phyloP scores from a whole-genome alignment of 2,797 vertebrate species.

The Chelmon rostratus region DNA sequence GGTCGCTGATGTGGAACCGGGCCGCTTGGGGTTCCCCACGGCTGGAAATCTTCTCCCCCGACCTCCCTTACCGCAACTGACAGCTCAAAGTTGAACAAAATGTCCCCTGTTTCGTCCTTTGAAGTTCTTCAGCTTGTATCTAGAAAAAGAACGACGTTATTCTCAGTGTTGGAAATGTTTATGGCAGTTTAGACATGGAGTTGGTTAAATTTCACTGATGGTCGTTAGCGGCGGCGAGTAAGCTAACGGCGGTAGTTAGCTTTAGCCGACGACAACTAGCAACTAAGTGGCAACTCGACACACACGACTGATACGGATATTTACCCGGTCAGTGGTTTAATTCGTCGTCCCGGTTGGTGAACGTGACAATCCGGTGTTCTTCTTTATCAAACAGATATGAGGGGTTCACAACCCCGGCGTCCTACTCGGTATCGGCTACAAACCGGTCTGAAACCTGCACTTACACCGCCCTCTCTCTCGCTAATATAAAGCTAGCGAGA shows the following conservation, averaged over 20 bases:
- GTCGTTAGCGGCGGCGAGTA: slow-evolving; percentile 53
- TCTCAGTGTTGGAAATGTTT: not conserved
- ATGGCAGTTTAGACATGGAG: slow-evolving; percentile 31
- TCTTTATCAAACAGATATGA: slow-evolving; percentile 13
- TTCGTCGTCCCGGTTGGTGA: slow-evolving; percentile 15
- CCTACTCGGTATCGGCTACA: slow-evolving; percentile 61
- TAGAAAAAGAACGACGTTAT: slow-evolving; percentile 1
- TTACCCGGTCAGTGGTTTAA: slow-evolving; percentile 39
- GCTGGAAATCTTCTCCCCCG: slow-evolving; percentile 48
- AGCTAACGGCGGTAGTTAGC: slow-evolving; percentile 71
- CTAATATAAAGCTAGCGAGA: slow-evolving; percentile 3
- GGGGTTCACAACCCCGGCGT: slow-evolving; percentile 57
- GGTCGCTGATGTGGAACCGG: slow-evolving; percentile 67
- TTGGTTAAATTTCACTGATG: slow-evolving; percentile 37
- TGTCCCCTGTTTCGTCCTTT: not conserved
- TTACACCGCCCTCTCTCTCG: slow-evolving; percentile 56
- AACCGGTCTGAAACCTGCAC: slow-evolving; percentile 76
- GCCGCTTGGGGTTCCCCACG: slow-evolving; percentile 69
- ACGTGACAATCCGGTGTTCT: slow-evolving; percentile 31
- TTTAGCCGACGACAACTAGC: slow-evolving; percentile 63
- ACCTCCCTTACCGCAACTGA: slow-evolving; percentile 39
- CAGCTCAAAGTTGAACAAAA: slow-evolving; percentile 52
- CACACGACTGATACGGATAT: not conserved
- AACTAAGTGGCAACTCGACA: slow-evolving; percentile 13
- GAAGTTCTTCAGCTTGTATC: not conserved